Evolutionary conservation across 2,888 invertebrate genomes (phyloP).

Genomic region (Archaeoteleia sp.): DNA sequence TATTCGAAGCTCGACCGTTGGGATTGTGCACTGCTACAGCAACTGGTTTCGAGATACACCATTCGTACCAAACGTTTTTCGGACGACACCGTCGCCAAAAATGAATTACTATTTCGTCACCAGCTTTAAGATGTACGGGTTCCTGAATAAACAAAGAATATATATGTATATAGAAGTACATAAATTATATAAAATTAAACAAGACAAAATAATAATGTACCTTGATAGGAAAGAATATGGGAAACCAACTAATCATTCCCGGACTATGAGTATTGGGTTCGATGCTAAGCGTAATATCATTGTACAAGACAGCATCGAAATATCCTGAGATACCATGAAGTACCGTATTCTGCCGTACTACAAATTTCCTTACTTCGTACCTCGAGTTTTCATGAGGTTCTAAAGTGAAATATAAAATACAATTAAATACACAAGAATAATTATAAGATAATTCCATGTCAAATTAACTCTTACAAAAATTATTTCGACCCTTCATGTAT

Average conservation of each 20-base stretch:
- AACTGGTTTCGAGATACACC: slow-evolving; percentile 83
- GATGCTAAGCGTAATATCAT: slow-evolving; percentile 90
- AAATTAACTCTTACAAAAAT: slow-evolving; percentile 1
- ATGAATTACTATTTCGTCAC: slow-evolving; percentile 84
- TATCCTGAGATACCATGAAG: slow-evolving; percentile 97
- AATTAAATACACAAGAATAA: no score
- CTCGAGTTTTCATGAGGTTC: slow-evolving; percentile 83
- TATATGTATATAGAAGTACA: not conserved
- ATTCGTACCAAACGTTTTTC: slow-evolving; percentile 97
- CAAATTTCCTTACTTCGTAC: slow-evolving; percentile 82
- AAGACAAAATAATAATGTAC: no score
- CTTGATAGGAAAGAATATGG: slow-evolving; percentile 93
- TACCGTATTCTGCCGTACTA: slow-evolving; percentile 84
- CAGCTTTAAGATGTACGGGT: slow-evolving; percentile 83
- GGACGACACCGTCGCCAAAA: slow-evolving; percentile 90
- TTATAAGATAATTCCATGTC: no score
- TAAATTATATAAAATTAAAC: not conserved
- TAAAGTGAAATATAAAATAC: slow-evolving; percentile 60
- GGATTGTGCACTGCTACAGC: slow-evolving; percentile 81
- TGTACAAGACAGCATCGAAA: slow-evolving; percentile 92
- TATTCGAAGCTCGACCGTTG: slow-evolving; percentile 84
- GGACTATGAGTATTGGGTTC: slow-evolving; percentile 91
- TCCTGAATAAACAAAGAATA: slow-evolving; percentile 76
- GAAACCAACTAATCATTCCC: slow-evolving; percentile 99
- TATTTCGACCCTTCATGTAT: no score